Evolutionary conservation across 1,140 invertebrate species (phyloP).

Genomic region (Calliphora vicina): DNA sequence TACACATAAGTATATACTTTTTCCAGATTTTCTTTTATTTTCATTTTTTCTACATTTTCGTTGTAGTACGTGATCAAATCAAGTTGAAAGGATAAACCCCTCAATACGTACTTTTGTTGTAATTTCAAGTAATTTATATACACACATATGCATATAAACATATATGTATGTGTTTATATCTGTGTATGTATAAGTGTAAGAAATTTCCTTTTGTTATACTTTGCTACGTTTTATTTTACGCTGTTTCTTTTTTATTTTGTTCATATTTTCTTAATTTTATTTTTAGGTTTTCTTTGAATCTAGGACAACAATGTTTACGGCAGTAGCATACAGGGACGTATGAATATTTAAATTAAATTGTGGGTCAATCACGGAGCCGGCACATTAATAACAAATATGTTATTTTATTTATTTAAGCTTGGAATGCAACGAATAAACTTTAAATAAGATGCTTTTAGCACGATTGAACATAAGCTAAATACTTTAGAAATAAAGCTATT

Average conservation of each 20-base stretch:
- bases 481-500: no score
- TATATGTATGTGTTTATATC: background rate
- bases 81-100: slow-evolving; percentile 57
- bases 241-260: background rate
- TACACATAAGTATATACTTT: background rate
- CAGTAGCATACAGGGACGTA: no score
- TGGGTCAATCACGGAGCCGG: no score
- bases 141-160: background rate
- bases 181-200: background rate
- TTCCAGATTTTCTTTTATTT: background rate
- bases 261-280: background rate
- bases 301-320: background rate
- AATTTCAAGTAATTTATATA: slow-evolving; percentile 22
- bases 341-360: no score
- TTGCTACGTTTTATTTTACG: background rate
- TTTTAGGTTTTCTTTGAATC: background rate
- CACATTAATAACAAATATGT: no score
- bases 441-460: no score
- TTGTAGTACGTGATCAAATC: slow-evolving; percentile 63
- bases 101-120: slow-evolving; percentile 22
- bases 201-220: no score
- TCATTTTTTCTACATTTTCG: slow-evolving; percentile 41
- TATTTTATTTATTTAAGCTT: no score
- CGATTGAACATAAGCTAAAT: no score
- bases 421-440: no score